These are phyloP conservation scores for Cataglyphis livida DNA, from an alignment of 2,888 invertebrate species.

Conservation along the genomic window DNA sequence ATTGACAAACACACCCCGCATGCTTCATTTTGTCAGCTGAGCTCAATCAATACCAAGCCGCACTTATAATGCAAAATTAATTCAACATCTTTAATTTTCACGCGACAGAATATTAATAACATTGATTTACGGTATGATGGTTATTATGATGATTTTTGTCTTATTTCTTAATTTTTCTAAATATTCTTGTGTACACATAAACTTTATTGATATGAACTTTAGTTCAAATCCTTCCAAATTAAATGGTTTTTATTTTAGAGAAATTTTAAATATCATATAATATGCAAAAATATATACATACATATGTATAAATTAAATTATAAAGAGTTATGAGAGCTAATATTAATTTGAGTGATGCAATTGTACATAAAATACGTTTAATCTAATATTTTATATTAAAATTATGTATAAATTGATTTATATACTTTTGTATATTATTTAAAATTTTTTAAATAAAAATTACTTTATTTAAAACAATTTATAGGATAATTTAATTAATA, in stretches of 20 bases:
- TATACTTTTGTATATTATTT: neutral
- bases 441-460: neutral
- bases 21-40: slow-evolving; percentile 42
- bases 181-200: neutral
- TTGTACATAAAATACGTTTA: neutral
- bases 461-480: neutral
- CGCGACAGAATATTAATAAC: slow-evolving; percentile 35
- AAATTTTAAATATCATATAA: neutral
- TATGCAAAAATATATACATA: neutral
- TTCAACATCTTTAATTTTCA: slow-evolving; percentile 51
- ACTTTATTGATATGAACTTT: neutral
- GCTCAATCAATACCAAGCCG: slow-evolving; percentile 52
- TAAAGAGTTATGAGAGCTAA: neutral
- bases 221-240: neutral
- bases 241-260: neutral
- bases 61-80: slow-evolving; percentile 37
- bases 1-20: slow-evolving; percentile 68
- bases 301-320: neutral
- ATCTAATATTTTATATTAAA: neutral
- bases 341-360: neutral
- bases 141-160: neutral
- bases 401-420: neutral
- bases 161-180: slow-evolving; percentile 1
- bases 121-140: slow-evolving; percentile 54
- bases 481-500: neutral